These are phyloP conservation scores for Aplocera efformata DNA, from an alignment of 2,888 invertebrate species.

Conservation along the genomic window DNA sequence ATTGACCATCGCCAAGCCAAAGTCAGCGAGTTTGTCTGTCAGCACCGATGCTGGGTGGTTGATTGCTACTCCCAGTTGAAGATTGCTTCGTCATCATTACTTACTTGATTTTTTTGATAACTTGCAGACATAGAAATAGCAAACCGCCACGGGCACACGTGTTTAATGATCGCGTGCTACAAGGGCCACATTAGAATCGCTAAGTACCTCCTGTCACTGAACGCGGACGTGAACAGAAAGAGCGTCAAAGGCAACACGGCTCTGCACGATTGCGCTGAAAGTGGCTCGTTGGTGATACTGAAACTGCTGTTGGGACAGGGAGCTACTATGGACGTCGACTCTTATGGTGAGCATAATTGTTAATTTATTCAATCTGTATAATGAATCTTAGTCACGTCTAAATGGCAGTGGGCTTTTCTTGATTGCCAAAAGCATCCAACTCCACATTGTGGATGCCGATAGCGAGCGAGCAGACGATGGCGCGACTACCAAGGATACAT, in stretches of 20 bases:
- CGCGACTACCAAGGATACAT: too few relatives aligned
- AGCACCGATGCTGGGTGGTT: too few relatives aligned
- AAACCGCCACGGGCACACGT: conserved; percentile 97
- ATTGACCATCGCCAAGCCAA: too few relatives aligned
- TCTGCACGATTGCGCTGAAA: conserved; percentile 98
- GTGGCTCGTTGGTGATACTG: conserved; percentile 95
- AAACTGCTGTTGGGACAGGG: conserved; percentile 92
- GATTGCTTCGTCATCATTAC: not conserved
- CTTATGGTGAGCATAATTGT: conserved; percentile 89
- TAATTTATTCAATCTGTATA: too few relatives aligned
- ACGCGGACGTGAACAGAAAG: conserved; percentile 95
- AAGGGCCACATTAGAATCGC: conserved; percentile 96
- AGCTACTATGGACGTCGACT: conserved; percentile 96
- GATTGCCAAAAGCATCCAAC: too few relatives aligned
- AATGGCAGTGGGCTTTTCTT: too few relatives aligned
- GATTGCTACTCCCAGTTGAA: too few relatives aligned
- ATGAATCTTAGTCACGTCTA: too few relatives aligned
- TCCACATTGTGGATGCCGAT: too few relatives aligned
- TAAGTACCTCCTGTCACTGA: conserved; percentile 90
- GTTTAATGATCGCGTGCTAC: conserved; percentile 98
- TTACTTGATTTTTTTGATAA: conserved; percentile 8
- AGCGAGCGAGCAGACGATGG: too few relatives aligned
- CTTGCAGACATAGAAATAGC: conserved; percentile 94
- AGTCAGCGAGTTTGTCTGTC: too few relatives aligned
- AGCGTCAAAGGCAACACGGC: conserved; percentile 97